Base-by-base conservation (phyloP, 2,888 invertebrate genomes). In the Protodeltote pygarga region DNA sequence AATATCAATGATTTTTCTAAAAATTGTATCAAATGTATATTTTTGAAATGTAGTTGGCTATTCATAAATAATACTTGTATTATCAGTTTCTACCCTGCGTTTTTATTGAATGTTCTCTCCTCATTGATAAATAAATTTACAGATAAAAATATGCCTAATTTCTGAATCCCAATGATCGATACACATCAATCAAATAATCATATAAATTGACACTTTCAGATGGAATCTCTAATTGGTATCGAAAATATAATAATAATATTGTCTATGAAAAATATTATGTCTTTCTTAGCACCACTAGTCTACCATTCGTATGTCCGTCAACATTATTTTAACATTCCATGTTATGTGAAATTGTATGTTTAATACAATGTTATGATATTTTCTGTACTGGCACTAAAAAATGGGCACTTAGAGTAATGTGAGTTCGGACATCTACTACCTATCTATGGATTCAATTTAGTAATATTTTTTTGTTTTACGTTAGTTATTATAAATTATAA, bases 241-340 rank as follows among this genome's bases (percentile, higher is more conserved):
- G 68, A 85, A 89, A 85, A 83, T 83, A 85, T 82, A 66, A 73
- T 65, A 75, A 66, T 51, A 64, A 81, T 85, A 88, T 85, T 87
- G 78, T 86, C 85, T 89, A 87, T 85, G 81, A 86, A 89, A 87
- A 87, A 90, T 90, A 89, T 85, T 79, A 70, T 79, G 65, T 75
- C 54, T 80, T 80, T 82, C 77, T 83, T 89, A 90, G 90, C 90
- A 91, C 91, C 91, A 81, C 89, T 86, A 86, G 67, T 70, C 77
- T 81, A 77, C 71, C 64, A 38, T 46, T 52, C 49, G 14, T 41
- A 34, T 53, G 40, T 58, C 40, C 46, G 20, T 42, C 51, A 55
- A 52, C 38, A 40, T 47, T n/a, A n/a, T n/a, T n/a, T 46, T 47
- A 57, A 58, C 59, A 54, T 62, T 66, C 61, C 39, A 39, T 45